Evolutionary conservation across 2,113 vertebrate genomes (phyloP).

Genomic region (Plecotus auritus): DNA sequence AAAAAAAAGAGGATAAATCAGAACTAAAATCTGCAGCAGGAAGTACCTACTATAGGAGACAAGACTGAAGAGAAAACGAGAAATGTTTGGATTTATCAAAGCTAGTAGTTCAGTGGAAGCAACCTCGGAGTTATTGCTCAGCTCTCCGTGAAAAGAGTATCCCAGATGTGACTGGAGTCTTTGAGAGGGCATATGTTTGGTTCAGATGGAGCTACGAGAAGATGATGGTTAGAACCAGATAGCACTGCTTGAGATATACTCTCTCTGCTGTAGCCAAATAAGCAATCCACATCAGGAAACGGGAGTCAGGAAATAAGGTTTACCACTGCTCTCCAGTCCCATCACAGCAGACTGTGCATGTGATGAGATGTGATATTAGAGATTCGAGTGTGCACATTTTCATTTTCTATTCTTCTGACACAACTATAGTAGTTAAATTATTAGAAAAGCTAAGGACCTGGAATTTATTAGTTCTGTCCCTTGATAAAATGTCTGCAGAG

Average conservation of each 20-base stretch:
- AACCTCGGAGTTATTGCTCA: not conserved
- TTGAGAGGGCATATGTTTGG: not conserved
- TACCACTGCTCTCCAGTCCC: not conserved
- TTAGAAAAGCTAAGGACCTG: not conserved
- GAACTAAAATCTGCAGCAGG: not conserved
- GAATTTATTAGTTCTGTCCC: not conserved
- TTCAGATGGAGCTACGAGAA: not conserved
- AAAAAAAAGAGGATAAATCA: not conserved
- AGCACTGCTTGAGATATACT: not conserved
- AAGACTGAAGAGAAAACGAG: not conserved
- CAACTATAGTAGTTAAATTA: not conserved
- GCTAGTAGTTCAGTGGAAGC: not conserved
- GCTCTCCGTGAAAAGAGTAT: not conserved
- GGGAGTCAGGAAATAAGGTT: not conserved
- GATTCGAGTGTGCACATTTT: not conserved
- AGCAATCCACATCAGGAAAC: not conserved
- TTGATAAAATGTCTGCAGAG: not conserved
- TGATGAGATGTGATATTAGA: not conserved
- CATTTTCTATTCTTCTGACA: not conserved
- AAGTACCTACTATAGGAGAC: not conserved
- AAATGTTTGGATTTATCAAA: not conserved
- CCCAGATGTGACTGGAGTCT: not conserved
- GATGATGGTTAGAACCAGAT: not conserved
- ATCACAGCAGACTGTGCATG: not conserved
- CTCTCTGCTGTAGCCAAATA: not conserved